A percentile compares a stretch with the other conserved stretches of the same genome.
Evolutionary conservation across 2,888 invertebrate genomes (phyloP).

Genomic region (Globia sparganii): DNA sequence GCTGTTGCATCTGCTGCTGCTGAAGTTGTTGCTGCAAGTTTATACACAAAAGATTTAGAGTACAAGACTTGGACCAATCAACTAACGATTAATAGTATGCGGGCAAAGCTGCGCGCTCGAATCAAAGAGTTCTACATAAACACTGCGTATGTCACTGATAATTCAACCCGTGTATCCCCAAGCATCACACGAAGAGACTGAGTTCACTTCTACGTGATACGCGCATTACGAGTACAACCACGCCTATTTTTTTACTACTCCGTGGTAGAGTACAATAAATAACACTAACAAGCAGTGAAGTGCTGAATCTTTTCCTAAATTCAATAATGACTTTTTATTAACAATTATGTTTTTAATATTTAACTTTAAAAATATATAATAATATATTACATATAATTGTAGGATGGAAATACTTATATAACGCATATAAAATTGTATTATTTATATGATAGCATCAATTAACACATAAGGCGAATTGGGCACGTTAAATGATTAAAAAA

Average conservation of each 20-base stretch:
- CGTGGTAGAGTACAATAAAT: conserved; percentile 11
- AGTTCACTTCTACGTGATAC: conserved; percentile 24
- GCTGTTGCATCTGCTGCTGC: conserved; percentile 51
- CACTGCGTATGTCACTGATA: conserved; percentile 56
- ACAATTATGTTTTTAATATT: background rate
- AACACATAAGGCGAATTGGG: conserved; percentile 29
- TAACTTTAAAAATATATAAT: background rate
- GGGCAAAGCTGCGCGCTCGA: conserved; percentile 27
- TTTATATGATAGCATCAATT: conserved; percentile 20
- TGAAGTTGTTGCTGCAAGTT: conserved; percentile 49
- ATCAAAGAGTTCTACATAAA: conserved; percentile 33
- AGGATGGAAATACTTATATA: conserved; percentile 38
- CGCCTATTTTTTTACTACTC: conserved; percentile 11
- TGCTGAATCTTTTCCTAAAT: conserved; percentile 22
- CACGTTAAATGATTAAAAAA: conserved; percentile 19
- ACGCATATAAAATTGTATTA: conserved; percentile 29
- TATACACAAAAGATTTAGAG: conserved; percentile 11
- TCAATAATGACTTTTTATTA: background rate
- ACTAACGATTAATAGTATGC: conserved; percentile 9
- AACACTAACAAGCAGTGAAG: conserved; percentile 19
- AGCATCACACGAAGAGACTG: conserved; percentile 8
- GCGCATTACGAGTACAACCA: background rate
- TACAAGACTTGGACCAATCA: background rate
- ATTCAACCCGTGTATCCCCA: conserved; percentile 18
- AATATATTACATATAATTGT: conserved; percentile 22